Conservation (phyloP, 2,113 vertebrate species). For the Probosciger aterrimus region DNA sequence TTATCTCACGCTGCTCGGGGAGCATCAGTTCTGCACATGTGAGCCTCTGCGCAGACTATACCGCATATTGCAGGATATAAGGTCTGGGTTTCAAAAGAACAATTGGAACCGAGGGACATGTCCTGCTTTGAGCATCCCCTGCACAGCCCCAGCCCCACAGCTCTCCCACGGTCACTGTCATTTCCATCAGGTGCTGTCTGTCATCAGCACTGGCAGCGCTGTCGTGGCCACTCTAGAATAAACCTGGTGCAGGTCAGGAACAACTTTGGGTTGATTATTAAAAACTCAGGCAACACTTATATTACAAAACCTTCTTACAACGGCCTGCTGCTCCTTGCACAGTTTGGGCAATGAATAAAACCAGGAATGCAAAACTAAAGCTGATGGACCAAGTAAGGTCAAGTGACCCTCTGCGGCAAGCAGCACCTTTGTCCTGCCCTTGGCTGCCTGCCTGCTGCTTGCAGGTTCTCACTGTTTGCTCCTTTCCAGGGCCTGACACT, state of each 20-base stretch:
- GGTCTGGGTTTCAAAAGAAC: conserved; percentile 16
- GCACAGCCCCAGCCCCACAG: neutral
- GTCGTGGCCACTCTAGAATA: neutral
- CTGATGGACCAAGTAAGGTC: neutral
- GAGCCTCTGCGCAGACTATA: neutral
- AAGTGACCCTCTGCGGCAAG: neutral
- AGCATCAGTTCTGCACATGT: neutral
- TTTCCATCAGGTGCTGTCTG: neutral
- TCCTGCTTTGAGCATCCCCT: neutral
- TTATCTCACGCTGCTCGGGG: conserved; percentile 4
- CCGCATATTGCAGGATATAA: neutral
- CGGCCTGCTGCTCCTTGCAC: neutral
- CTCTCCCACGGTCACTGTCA: neutral
- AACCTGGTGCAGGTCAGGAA: neutral
- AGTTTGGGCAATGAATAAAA: neutral
- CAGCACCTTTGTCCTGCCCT: neutral
- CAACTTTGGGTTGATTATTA: neutral
- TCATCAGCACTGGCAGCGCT: neutral
- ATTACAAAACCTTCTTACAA: neutral
- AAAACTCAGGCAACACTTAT: neutral
- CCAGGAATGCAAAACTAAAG: neutral
- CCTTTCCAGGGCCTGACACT: neutral
- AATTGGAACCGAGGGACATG: neutral
- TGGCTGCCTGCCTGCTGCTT: neutral
- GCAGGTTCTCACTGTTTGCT: neutral